Conservation (phyloP, 2,888 invertebrate species). For the Callyntrura sp. region DNA sequence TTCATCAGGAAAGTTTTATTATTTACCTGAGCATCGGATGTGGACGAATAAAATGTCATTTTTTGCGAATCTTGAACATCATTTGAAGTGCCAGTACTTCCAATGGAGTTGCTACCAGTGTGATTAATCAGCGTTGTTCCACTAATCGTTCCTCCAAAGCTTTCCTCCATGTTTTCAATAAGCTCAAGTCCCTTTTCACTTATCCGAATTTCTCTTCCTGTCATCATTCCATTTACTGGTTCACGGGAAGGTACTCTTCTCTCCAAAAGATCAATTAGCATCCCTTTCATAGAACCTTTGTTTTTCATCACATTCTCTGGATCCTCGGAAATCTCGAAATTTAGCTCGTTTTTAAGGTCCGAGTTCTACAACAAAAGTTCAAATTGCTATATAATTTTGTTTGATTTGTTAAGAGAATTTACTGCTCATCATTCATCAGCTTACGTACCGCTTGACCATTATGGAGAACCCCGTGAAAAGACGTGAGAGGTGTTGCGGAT, state of each 20-base stretch:
- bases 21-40: constrained; percentile 75
- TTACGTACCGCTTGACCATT: constrained; percentile 85
- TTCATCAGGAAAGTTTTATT: not conserved
- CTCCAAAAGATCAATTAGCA: constrained; percentile 94
- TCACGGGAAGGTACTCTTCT: constrained; percentile 89
- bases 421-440: not conserved
- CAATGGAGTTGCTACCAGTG: constrained; percentile 73
- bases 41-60: constrained; percentile 81
- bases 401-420: not conserved
- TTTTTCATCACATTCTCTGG: constrained; percentile 85
- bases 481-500: constrained; percentile 85
- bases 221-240: constrained; percentile 88
- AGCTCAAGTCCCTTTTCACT: constrained; percentile 88
- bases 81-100: constrained; percentile 62
- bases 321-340: constrained; percentile 84
- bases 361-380: constrained; percentile 56
- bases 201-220: constrained; percentile 87
- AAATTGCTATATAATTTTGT: too few relatives aligned
- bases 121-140: constrained; percentile 53
- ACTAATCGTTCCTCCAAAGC: constrained; percentile 3
- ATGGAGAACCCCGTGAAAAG: constrained; percentile 88
- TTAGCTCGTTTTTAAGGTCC: constrained; percentile 71
- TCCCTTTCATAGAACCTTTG: constrained; percentile 85
- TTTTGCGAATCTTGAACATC: constrained; percentile 79
- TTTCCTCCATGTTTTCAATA: constrained; percentile 86